These are phyloP conservation scores for Pasiphila rectangulata DNA, from an alignment of 2,888 invertebrate species.

Conservation along the genomic window DNA sequence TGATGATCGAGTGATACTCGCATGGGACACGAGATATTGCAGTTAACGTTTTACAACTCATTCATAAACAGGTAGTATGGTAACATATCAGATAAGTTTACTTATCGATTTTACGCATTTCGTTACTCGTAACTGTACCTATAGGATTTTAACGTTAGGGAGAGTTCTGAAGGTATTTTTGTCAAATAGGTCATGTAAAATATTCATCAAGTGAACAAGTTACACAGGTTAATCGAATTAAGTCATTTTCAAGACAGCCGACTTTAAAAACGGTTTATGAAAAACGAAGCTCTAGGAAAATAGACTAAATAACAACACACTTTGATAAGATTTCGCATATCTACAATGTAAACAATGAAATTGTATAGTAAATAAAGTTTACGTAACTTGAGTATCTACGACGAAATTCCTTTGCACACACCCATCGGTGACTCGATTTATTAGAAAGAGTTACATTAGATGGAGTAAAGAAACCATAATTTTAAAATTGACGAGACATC, in stretches of 20 bases:
- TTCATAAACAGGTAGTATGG: conserved; percentile 28
- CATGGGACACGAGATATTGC: conserved; percentile 38
- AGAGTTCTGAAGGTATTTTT: neutral
- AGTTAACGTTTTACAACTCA: conserved; percentile 36
- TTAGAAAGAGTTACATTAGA: too few species aligned
- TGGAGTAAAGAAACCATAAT: too few species aligned
- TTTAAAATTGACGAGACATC: too few species aligned
- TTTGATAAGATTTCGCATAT: too few species aligned
- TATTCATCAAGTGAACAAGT: conserved; percentile 7
- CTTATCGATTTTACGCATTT: too few species aligned
- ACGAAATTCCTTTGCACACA: too few species aligned
- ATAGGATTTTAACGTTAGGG: neutral
- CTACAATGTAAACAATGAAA: neutral
- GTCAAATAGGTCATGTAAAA: conserved; percentile 19
- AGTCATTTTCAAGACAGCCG: conserved; percentile 47
- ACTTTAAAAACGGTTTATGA: conserved; percentile 43
- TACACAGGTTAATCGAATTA: conserved; percentile 24
- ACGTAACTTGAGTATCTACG: neutral
- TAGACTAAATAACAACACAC: conserved; percentile 6
- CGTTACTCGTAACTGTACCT: too few species aligned
- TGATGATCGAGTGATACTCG: conserved; percentile 50
- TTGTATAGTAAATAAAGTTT: neutral
- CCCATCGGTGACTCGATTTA: too few species aligned
- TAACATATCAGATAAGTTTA: too few species aligned
- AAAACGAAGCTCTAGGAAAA: conserved; percentile 24